Evolutionary conservation across 2,888 invertebrate genomes (phyloP).

Genomic region (Drosophila neutralis): DNA sequence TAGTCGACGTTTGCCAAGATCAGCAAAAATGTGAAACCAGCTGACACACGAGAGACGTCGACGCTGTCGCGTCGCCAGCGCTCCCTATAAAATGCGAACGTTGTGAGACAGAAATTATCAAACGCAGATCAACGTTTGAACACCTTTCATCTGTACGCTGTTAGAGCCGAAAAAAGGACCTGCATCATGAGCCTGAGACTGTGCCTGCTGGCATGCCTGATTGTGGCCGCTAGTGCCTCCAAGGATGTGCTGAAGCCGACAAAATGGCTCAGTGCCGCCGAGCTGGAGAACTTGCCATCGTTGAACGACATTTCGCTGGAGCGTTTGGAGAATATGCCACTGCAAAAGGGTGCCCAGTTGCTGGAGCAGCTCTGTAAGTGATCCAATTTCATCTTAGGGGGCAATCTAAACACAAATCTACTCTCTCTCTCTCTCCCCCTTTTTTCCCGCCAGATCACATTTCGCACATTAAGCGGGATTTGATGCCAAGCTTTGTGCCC

Average conservation of each 20-base stretch:
- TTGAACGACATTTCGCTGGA: constrained; percentile 70
- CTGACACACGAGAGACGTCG: constrained; percentile 19
- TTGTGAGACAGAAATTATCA: constrained; percentile 46
- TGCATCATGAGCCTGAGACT: constrained; percentile 60
- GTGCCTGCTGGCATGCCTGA: constrained; percentile 73
- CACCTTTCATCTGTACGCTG: constrained; percentile 43
- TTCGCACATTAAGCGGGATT: constrained; percentile 61
- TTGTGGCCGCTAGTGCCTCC: constrained; percentile 59
- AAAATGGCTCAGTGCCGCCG: constrained; percentile 67
- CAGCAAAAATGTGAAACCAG: constrained; percentile 57
- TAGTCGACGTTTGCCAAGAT: constrained; percentile 46
- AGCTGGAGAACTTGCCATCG: constrained; percentile 75
- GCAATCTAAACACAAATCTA: not conserved
- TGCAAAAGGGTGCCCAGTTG: constrained; percentile 70
- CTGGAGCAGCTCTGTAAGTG: constrained; percentile 76
- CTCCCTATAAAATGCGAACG: constrained; percentile 57
- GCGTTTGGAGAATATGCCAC: constrained; percentile 72
- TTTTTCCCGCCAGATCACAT: constrained; percentile 57
- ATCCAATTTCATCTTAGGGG: too few relatives aligned
- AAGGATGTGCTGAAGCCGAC: constrained; percentile 69
- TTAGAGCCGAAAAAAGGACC: not conserved
- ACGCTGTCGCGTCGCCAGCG: constrained; percentile 38
- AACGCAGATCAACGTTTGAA: constrained; percentile 72
- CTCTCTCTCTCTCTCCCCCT: not conserved
- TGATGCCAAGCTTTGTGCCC: constrained; percentile 74